Conservation (phyloP, 1,140 invertebrate species). For the Cydia fagiglandana region DNA sequence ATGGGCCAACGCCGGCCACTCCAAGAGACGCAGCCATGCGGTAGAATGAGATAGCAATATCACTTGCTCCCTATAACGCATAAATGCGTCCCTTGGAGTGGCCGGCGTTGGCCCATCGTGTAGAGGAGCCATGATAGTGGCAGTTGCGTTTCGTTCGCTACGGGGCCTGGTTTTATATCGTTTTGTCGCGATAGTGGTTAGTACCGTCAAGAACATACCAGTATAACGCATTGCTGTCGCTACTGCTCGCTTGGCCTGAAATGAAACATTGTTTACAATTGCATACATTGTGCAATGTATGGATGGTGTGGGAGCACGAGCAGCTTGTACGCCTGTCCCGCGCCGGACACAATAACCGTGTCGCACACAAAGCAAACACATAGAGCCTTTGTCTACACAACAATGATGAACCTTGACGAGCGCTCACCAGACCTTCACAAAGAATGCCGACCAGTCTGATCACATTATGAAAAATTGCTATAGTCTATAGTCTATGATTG, state of each 20-base stretch:
- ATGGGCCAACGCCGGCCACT: too few relatives aligned
- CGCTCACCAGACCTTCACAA: not conserved
- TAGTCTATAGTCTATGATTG: not conserved
- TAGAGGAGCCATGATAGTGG: too few relatives aligned
- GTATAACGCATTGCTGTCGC: too few relatives aligned
- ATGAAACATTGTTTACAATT: not conserved
- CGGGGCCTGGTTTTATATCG: too few relatives aligned
- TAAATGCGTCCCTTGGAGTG: too few relatives aligned
- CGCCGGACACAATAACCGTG: slow-evolving; percentile 22
- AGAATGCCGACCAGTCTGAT: not conserved
- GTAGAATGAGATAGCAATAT: too few relatives aligned
- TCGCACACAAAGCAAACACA: slow-evolving; percentile 17
- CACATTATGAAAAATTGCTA: not conserved
- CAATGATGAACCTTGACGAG: slow-evolving; percentile 27
- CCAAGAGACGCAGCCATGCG: too few relatives aligned
- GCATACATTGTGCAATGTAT: not conserved
- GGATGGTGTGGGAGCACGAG: not conserved
- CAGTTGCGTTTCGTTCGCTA: too few relatives aligned
- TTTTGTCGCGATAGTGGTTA: too few relatives aligned
- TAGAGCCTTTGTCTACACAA: slow-evolving; percentile 26
- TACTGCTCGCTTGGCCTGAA: not conserved
- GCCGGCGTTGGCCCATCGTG: too few relatives aligned
- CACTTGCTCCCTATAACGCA: too few relatives aligned
- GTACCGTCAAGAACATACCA: too few relatives aligned
- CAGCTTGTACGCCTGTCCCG: not conserved